These are phyloP conservation scores for Tenthredo amoena DNA, from an alignment of 2,888 invertebrate genomes.

Conservation along the genomic window DNA sequence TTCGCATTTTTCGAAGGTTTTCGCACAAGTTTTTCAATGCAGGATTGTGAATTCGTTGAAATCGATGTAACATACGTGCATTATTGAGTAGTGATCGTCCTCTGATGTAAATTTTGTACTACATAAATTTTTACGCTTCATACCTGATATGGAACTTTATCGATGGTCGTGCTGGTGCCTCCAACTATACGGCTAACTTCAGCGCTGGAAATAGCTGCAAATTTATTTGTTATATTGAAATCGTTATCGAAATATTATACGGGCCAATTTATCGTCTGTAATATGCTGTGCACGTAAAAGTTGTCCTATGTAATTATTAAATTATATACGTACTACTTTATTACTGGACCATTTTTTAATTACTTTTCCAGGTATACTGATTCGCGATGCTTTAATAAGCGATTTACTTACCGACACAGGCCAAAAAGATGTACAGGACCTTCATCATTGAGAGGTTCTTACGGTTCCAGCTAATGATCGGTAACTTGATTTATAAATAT, in stretches of 20 bases:
- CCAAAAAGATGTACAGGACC: conserved; percentile 5
- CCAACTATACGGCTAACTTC: background rate
- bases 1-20: background rate
- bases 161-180: background rate
- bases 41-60: background rate
- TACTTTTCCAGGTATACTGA: background rate
- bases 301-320: background rate
- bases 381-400: background rate
- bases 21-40: background rate
- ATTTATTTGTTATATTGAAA: background rate
- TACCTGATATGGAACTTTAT: conserved; percentile 29
- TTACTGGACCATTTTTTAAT: background rate
- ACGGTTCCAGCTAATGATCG: background rate
- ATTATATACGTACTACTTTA: background rate
- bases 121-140: no score
- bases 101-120: background rate
- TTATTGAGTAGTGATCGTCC: background rate
- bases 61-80: background rate
- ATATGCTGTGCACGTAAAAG: background rate
- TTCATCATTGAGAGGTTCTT: background rate
- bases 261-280: background rate
- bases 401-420: conserved; percentile 21
- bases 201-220: conserved; percentile 22
- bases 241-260: background rate
- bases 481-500: background rate